Base-by-base conservation (phyloP, 2,888 invertebrate species). In the Caenorhabditis wallacei region DNA sequence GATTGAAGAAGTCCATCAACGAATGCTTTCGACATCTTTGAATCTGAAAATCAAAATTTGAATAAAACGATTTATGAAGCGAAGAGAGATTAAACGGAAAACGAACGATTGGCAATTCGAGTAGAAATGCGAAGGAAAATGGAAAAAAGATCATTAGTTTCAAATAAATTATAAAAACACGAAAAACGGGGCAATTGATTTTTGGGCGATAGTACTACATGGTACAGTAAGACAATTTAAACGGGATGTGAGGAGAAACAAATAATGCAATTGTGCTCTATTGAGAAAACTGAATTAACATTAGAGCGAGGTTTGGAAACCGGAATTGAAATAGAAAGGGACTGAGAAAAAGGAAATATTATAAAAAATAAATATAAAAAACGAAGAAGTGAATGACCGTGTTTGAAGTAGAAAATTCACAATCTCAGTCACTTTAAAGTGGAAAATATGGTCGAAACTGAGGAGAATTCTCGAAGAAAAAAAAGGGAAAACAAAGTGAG, bases 1-100 rank as follows among this genome's bases (percentile, higher is more conserved):
- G 84, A 72, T 70, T 88, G 82, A 40, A 92, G 78, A 43, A 88
- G 86, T 37, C 84, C 84, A 57, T 90, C 87, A 46, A 91, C 90
- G 81, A 89, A 92, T 2, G 87, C 46, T 53, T 89, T 89, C n/a
- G 84, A 88, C 51, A 70, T 76, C 18, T 22, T 66, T 22, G 43
- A 11, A 22, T 54, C 54, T 57, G 43, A 56, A 56, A 69, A 30
- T 30, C 16, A 35, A 20, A 18, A 30, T 35, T 51, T 8, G 43
- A 22, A 56, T 54, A n/a, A 10, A n/a, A 43, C 30, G 22, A 53
- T 53, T 46, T 18, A 43, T 46, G 37, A 43, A 40, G 13, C 1
- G 16, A n/a, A 68, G 40, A 54, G 40, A 22, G 13, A 18, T 35
- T 20, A 18, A 7, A 20, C 16, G 40, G 16, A 37, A 48, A 57